phyloP scores from a whole-genome alignment of 2,113 vertebrate species.

The Pygathrix nemaeus region DNA sequence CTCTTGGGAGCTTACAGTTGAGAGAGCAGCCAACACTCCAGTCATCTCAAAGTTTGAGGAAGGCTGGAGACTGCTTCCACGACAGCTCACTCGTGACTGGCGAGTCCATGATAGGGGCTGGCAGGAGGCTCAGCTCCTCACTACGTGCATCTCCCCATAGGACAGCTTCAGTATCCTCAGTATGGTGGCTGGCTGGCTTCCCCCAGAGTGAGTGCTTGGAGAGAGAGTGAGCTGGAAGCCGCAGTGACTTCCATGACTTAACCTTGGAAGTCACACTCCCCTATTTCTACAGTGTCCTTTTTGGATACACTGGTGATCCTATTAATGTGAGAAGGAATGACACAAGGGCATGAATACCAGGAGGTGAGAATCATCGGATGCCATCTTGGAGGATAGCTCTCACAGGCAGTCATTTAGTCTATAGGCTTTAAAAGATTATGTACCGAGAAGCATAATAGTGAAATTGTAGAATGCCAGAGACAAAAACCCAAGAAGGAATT shows the following conservation, averaged over 20 bases:
- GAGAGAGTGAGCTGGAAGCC: background rate
- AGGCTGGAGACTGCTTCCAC: background rate
- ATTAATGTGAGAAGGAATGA: background rate
- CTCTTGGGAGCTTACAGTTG: background rate
- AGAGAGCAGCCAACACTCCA: background rate
- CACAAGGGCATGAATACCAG: background rate
- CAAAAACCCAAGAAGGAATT: background rate
- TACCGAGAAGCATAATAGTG: accelerated
- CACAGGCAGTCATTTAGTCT: too few species aligned
- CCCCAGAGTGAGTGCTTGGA: too few species aligned
- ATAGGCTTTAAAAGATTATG: accelerated
- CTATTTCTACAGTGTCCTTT: too few species aligned
- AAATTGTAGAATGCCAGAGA: background rate
- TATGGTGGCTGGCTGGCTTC: background rate
- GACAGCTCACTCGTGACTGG: background rate
- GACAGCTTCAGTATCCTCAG: too few species aligned
- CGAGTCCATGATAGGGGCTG: accelerated
- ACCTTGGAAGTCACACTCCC: background rate
- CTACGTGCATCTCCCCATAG: background rate
- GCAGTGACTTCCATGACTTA: background rate
- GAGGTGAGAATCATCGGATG: too few species aligned
- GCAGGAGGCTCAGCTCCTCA: background rate
- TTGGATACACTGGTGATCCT: background rate
- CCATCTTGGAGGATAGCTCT: background rate
- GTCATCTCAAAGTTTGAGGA: accelerated